Evolutionary conservation across 2,888 invertebrate species (phyloP).

Genomic region (Stenoptilia bipunctidactyla): DNA sequence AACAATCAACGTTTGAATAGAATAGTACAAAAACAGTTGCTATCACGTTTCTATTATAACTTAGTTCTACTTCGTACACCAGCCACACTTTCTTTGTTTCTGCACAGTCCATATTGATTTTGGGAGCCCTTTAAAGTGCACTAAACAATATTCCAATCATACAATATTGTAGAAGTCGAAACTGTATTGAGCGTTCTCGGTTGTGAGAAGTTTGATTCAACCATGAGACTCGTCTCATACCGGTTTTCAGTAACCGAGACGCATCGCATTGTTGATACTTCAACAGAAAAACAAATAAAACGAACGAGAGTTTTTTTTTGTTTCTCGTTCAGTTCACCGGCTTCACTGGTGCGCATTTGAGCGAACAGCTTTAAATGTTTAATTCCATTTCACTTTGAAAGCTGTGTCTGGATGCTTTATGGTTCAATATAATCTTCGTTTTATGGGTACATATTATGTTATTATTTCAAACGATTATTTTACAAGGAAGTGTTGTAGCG

Average conservation of each 20-base stretch:
- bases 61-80: no score
- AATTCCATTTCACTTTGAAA: constrained; percentile 1
- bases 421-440: neutral
- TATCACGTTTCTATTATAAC: no score
- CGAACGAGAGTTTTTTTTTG: constrained; percentile 44
- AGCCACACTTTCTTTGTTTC: no score
- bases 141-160: no score
- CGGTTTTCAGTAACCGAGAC: constrained; percentile 53
- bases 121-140: no score
- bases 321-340: constrained; percentile 22
- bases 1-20: neutral
- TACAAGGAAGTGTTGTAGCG: constrained; percentile 29
- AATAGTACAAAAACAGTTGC: no score
- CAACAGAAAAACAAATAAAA: constrained; percentile 60
- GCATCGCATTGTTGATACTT: constrained; percentile 52
- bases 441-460: constrained; percentile 14
- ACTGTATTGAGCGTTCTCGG: constrained; percentile 19
- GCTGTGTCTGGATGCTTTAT: neutral
- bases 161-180: no score
- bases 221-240: constrained; percentile 44
- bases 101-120: no score
- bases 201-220: constrained; percentile 38
- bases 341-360: constrained; percentile 7
- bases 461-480: constrained; percentile 14
- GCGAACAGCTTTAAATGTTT: neutral